phyloP scores from a whole-genome alignment of 2,888 invertebrate species.

The Nezara viridula region DNA sequence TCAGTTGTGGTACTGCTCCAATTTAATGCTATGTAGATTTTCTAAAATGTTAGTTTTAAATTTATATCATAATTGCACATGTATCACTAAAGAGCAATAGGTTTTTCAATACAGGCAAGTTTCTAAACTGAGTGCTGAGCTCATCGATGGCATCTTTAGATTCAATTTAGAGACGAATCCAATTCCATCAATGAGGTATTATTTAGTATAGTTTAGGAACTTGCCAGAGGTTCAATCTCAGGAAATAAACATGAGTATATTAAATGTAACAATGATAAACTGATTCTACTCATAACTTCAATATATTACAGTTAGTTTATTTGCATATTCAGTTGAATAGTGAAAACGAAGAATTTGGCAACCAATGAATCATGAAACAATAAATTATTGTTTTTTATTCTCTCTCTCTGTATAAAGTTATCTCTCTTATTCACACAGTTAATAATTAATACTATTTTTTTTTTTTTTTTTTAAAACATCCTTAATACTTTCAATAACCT shows the following conservation, averaged over 20 bases:
- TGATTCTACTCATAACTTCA: background rate
- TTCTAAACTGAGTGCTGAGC: too few species aligned
- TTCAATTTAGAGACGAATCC: too few species aligned
- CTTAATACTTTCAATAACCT: background rate
- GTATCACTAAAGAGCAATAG: background rate
- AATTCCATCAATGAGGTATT: too few species aligned
- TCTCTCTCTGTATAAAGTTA: background rate
- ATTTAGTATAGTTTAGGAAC: too few species aligned
- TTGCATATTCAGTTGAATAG: too few species aligned
- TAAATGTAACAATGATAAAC: background rate
- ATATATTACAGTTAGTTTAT: background rate
- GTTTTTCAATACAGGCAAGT: too few species aligned
- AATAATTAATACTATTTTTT: background rate
- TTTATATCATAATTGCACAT: background rate
- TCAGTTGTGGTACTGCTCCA: too few species aligned
- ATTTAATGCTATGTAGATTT: background rate
- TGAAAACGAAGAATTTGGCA: background rate
- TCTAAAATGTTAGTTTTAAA: background rate
- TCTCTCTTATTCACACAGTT: background rate
- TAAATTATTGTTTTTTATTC: background rate
- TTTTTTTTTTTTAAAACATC: background rate
- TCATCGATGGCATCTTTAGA: too few species aligned
- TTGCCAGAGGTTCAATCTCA: background rate
- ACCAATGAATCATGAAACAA: background rate
- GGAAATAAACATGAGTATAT: background rate